Percentiles rank a stretch among this genome's conserved stretches.
Evolutionary conservation across 1,140 invertebrate species (phyloP).

Genomic region (Trachymyrmex cornetzi): DNA sequence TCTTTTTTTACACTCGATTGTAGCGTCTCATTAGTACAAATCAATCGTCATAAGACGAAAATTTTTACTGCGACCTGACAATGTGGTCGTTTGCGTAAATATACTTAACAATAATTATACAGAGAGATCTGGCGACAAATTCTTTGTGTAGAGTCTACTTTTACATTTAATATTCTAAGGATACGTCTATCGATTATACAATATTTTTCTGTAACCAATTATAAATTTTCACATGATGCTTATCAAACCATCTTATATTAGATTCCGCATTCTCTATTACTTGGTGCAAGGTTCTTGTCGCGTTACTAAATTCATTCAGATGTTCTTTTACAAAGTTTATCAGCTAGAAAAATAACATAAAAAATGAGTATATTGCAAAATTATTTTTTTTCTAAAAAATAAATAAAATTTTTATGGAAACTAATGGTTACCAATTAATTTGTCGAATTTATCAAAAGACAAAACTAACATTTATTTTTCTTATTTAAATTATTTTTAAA

Average conservation of each 20-base stretch:
- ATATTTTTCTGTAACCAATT: conserved; percentile 89
- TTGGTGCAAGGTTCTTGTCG: conserved; percentile 90
- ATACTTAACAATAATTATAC: no score
- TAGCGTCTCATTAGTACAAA: no score
- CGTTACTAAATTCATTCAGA: conserved; percentile 88
- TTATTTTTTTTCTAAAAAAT: not conserved
- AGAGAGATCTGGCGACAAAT: no score
- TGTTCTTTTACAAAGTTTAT: conserved; percentile 89
- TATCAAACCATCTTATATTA: conserved; percentile 93
- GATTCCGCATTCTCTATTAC: conserved; percentile 92
- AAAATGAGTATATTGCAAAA: not conserved
- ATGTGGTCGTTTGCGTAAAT: no score
- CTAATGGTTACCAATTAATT: not conserved
- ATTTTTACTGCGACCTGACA: no score
- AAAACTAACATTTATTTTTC: not conserved
- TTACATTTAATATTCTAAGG: no score
- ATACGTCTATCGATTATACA: conserved; percentile 55
- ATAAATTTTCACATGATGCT: conserved; percentile 91
- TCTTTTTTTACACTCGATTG: no score
- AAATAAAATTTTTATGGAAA: not conserved
- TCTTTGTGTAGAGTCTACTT: no score
- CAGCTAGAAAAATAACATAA: conserved; percentile 85
- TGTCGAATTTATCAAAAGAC: not conserved
- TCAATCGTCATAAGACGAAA: no score
- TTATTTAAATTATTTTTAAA: not conserved